Evolutionary conservation across 2,113 vertebrate genomes (phyloP).

Genomic region (Petrocephalus microphthalmus): DNA sequence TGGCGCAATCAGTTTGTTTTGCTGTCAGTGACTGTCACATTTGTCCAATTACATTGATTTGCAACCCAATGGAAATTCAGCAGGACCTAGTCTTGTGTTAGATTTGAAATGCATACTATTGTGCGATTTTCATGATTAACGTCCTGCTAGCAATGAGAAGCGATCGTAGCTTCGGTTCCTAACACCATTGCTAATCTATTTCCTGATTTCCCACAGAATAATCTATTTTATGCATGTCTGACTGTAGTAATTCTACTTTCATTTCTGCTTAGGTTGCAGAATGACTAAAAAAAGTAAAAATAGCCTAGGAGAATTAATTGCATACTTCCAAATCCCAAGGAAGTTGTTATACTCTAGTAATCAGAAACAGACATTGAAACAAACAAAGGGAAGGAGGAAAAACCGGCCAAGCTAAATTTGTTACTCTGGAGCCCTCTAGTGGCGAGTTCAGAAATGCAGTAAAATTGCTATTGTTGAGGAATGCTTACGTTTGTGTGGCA

Average conservation of each 20-base stretch:
- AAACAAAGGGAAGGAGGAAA: slow-evolving; percentile 28
- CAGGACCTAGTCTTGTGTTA: background rate
- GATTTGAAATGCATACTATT: background rate
- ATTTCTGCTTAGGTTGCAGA: slow-evolving; percentile 31
- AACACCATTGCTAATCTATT: background rate
- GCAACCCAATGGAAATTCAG: background rate
- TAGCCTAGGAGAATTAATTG: slow-evolving; percentile 22
- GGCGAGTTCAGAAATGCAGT: slow-evolving; percentile 3
- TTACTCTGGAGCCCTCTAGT: slow-evolving; percentile 36
- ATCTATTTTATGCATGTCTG: slow-evolving; percentile 13
- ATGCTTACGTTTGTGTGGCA: slow-evolving; percentile 3
- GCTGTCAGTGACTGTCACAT: slow-evolving; percentile 3
- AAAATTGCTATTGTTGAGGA: background rate
- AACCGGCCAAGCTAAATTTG: background rate
- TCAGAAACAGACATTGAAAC: slow-evolving; percentile 39
- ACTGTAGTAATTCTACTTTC: slow-evolving; percentile 8
- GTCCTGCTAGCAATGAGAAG: background rate
- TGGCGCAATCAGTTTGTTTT: background rate
- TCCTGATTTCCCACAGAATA: slow-evolving; percentile 20
- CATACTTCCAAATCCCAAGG: slow-evolving; percentile 28
- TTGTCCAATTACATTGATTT: background rate
- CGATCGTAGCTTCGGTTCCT: background rate
- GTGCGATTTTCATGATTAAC: background rate
- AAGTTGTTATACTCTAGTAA: slow-evolving; percentile 40
- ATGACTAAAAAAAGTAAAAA: slow-evolving; percentile 20